A percentile compares a stretch with the other conserved stretches of the same genome.
Evolutionary conservation across 2,113 vertebrate genomes (phyloP).

Genomic region (Acinonyx jubatus): DNA sequence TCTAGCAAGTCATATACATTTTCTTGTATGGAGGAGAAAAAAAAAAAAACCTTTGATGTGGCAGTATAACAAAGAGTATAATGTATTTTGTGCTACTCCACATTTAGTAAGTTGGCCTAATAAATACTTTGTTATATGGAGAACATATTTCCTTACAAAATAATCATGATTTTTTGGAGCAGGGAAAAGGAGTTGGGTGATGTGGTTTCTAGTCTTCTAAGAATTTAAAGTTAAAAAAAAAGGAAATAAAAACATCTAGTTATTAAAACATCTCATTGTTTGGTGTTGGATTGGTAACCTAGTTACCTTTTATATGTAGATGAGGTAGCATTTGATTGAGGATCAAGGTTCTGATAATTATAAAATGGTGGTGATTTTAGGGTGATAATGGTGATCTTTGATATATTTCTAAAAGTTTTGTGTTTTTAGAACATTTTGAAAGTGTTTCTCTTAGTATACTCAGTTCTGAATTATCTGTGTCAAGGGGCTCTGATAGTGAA

Average conservation of each 20-base stretch:
- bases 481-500: not conserved
- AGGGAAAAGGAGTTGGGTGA: not conserved
- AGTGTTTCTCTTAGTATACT: not conserved
- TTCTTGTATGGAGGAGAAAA: not conserved
- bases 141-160: constrained; percentile 35
- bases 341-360: not conserved
- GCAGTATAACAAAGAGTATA: not conserved
- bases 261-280: not conserved
- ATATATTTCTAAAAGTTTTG: not conserved
- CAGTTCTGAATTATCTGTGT: not conserved
- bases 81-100: not conserved
- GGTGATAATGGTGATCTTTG: not conserved
- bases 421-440: not conserved
- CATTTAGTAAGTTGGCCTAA: constrained; percentile 6
- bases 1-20: not conserved
- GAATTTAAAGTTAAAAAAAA: not conserved
- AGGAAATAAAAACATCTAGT: not conserved
- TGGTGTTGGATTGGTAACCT: not conserved
- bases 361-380: not conserved
- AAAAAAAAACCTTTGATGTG: not conserved
- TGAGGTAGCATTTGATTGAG: not conserved
- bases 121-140: not conserved
- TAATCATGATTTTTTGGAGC: not conserved
- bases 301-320: not conserved
- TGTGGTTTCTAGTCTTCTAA: not conserved